Evolutionary conservation across 1,140 invertebrate species (phyloP), one percentile per base, ranked within the genome.

Genomic region (Pogonognathellus flavescens): DNA sequence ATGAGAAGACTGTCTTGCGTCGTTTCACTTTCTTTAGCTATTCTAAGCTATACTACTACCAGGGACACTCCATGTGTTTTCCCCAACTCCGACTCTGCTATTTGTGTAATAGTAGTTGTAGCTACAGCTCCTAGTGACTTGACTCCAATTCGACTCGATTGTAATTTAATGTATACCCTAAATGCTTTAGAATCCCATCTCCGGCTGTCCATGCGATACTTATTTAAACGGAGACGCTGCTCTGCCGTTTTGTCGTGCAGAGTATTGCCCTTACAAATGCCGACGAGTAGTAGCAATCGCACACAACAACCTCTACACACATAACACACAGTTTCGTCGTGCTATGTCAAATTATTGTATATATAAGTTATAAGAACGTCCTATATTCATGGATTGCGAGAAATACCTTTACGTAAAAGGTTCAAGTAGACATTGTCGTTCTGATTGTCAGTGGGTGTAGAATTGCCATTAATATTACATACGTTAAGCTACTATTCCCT

Each of bases 381-480:
- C 31, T 41, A 41, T 3, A 41, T 41, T 41, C 31, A 41, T 41
- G 31, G 6, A 41, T 41, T 41, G 31, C 31, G 1, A 6, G 31
- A 41, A 41, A 41, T 41, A 6, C 31, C 31, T 41, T 41, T 6
- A 41, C 31, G 6, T 41, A 66, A 25, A 0, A 18, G 31, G 14
- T 76, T 50, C 41, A 76, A 76, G 49, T 76, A 25, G 70, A 76
- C 70, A n/a, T 62, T 62, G 59, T 62, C 18, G 8, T n/a, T 49
- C 41, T 76, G 10, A n/a, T 16, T 76, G 70, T 76, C 70, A 76
- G 25, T 76, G 70, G 70, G 70, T 76, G 70, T 76, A 31, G 70
- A 76, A 50, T 31, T 16, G 49, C 41, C 70, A 76, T 76, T 76
- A 76, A 76, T 76, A 76, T 76, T 76, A 13, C 70, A 66, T 66